Percentiles rank a stretch among this genome's conserved stretches.
Conservation (phyloP, 2,113 vertebrate species). For the Solea solea region DNA sequence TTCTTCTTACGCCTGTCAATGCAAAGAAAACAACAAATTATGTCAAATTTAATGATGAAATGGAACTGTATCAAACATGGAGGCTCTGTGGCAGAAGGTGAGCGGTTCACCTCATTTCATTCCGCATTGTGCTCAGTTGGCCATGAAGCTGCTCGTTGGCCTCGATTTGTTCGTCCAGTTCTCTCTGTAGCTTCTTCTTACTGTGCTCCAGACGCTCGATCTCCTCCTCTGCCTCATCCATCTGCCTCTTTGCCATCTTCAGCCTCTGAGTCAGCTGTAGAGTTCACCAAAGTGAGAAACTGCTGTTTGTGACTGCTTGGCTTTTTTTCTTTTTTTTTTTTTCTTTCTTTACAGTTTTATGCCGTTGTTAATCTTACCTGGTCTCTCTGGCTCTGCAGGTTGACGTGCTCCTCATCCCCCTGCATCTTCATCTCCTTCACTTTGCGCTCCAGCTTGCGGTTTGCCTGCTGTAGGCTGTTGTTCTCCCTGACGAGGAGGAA, state of each 20-base stretch:
- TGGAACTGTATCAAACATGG: not conserved
- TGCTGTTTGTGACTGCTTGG: not conserved
- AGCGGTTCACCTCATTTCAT: constrained; percentile 86
- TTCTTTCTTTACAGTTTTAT: not conserved
- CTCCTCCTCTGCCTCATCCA: constrained; percentile 96
- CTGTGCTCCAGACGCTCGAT: constrained; percentile 92
- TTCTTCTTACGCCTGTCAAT: constrained; percentile 73
- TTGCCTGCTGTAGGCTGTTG: constrained; percentile 88
- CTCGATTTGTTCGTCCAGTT: constrained; percentile 93
- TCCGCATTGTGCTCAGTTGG: constrained; percentile 85
- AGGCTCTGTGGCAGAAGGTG: not conserved
- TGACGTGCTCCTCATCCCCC: constrained; percentile 90
- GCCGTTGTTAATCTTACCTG: constrained; percentile 73
- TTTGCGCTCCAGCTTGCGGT: constrained; percentile 93
- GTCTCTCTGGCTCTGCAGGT: constrained; percentile 91
- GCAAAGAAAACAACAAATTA: not conserved
- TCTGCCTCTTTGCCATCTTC: constrained; percentile 94
- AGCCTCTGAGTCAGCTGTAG: constrained; percentile 90
- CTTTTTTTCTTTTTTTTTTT: not conserved
- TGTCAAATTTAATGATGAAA: not conserved
- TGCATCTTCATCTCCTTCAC: constrained; percentile 95
- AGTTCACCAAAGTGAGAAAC: constrained; percentile 24
- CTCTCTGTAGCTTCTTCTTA: constrained; percentile 95
- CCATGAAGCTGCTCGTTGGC: constrained; percentile 89
- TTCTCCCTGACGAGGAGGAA: constrained; percentile 84